phyloP scores from a whole-genome alignment of 2,113 vertebrate species.

The Nycticorax nycticorax region DNA sequence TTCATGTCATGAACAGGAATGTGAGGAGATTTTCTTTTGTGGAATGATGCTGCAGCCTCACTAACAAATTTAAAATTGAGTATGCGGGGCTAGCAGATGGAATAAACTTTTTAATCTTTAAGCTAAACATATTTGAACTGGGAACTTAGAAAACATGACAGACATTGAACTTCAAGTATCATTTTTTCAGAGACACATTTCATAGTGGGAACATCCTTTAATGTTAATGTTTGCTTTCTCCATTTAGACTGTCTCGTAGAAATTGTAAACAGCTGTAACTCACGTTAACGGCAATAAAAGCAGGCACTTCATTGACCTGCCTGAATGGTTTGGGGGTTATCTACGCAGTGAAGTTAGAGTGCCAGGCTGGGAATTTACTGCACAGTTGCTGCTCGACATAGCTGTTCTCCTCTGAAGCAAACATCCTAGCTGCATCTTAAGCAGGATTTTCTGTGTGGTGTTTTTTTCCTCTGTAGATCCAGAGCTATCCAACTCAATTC shows the following conservation, averaged over 20 bases:
- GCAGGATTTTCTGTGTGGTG: neutral
- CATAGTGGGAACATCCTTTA: neutral
- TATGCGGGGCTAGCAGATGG: neutral
- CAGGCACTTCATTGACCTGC: constrained; percentile 1
- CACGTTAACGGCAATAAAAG: neutral
- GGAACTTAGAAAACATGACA: neutral
- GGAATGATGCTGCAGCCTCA: neutral
- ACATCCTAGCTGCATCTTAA: neutral
- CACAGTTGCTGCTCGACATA: constrained; percentile 14
- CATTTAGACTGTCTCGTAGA: neutral
- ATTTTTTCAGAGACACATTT: constrained; percentile 9
- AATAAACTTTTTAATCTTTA: constrained; percentile 15
- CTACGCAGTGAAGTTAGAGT: neutral
- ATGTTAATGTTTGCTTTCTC: neutral
- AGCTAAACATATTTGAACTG: constrained; percentile 4
- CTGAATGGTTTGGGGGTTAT: neutral
- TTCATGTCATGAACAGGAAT: neutral
- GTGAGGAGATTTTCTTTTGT: neutral
- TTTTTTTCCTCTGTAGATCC: neutral
- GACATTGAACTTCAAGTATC: neutral
- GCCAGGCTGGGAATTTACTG: constrained; percentile 1
- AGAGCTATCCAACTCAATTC: neutral
- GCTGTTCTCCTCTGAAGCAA: neutral
- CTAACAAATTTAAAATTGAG: neutral
- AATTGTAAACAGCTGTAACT: constrained; percentile 17